phyloP scores from a whole-genome alignment of 2,888 invertebrate species.

The Orchesella flavescens region DNA sequence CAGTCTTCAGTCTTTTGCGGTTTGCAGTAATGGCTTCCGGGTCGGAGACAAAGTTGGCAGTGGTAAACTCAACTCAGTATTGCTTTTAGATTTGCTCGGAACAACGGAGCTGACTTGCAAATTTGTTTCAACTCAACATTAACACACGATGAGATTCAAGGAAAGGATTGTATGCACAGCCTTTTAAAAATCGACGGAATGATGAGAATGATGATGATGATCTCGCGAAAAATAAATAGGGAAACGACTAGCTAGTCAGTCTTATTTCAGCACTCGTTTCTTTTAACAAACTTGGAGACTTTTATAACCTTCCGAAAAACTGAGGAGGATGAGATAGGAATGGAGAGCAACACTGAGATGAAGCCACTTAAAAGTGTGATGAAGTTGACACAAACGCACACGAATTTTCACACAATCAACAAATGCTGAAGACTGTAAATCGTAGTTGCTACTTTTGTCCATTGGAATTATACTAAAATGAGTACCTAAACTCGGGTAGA shows the following conservation, averaged over 20 bases:
- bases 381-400: slow-evolving; percentile 86
- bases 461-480: slow-evolving; percentile 57
- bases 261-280: slow-evolving; percentile 38
- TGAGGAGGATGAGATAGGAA: slow-evolving; percentile 83
- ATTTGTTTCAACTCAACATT: too few species aligned
- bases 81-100: background rate
- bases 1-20: too few species aligned
- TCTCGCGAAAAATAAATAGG: background rate
- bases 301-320: slow-evolving; percentile 61
- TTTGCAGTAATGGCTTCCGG: too few species aligned
- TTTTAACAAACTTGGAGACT: background rate
- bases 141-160: background rate
- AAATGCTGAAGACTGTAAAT: slow-evolving; percentile 65
- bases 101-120: slow-evolving; percentile 30
- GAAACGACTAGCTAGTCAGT: slow-evolving; percentile 7
- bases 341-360: slow-evolving; percentile 91
- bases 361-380: slow-evolving; percentile 96
- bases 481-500: slow-evolving; percentile 7
- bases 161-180: slow-evolving; percentile 2
- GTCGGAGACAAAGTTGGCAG: too few species aligned
- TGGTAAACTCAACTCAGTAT: background rate
- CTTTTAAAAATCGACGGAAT: background rate
- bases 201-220: background rate
- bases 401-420: slow-evolving; percentile 89
- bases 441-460: slow-evolving; percentile 63